Evolutionary conservation across 2,888 invertebrate genomes (phyloP).

Genomic region (Leptinotarsa haldemani): DNA sequence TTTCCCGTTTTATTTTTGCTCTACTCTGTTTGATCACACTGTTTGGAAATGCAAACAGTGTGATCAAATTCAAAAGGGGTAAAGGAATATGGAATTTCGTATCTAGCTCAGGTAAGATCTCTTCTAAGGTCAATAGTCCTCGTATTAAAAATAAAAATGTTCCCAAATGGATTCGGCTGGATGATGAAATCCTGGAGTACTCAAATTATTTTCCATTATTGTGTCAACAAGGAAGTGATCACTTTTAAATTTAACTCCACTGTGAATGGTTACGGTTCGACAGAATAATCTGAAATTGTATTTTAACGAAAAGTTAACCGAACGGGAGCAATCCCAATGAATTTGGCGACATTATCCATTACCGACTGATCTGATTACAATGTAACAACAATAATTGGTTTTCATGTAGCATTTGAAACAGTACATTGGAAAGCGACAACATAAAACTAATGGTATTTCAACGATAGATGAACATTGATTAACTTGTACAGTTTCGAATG

Average conservation of each 20-base stretch:
- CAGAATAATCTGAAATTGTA: background rate
- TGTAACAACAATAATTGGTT: conserved; percentile 14
- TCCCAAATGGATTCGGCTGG: too few relatives aligned
- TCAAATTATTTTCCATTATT: too few relatives aligned
- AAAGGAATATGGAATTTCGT: too few relatives aligned
- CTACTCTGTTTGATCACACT: too few relatives aligned
- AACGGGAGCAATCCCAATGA: conserved; percentile 3
- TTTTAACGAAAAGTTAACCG: conserved; percentile 12
- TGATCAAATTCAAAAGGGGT: too few relatives aligned
- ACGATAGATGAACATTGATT: conserved; percentile 14
- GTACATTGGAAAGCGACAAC: conserved; percentile 13
- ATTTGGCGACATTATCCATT: conserved; percentile 19
- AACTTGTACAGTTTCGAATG: background rate
- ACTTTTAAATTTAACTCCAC: background rate
- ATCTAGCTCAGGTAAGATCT: too few relatives aligned
- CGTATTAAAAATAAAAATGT: too few relatives aligned
- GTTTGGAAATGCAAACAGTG: too few relatives aligned
- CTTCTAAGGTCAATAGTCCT: too few relatives aligned
- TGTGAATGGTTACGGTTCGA: background rate
- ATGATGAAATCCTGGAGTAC: too few relatives aligned
- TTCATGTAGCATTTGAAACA: conserved; percentile 19
- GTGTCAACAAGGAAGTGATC: too few relatives aligned
- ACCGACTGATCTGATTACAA: conserved; percentile 17
- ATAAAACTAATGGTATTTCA: conserved; percentile 9
- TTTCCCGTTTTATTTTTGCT: too few relatives aligned